Evolutionary conservation across 2,113 vertebrate genomes (phyloP), one percentile per base, ranked within the genome.

Genomic region (Campylomormyrus tamandua): DNA sequence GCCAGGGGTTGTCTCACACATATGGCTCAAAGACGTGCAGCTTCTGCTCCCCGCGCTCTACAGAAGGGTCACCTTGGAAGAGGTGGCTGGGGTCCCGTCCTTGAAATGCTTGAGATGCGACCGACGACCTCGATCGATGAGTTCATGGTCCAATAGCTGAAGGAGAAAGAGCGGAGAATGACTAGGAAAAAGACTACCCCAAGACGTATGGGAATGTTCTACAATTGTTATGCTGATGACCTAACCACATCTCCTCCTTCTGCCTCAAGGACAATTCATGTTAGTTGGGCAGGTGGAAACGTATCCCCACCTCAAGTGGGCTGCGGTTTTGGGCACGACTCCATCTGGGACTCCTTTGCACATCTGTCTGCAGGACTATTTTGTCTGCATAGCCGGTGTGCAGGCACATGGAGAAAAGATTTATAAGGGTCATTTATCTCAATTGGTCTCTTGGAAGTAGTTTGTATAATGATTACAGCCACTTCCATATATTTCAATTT

Each of bases 401-500:
- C 70, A 77, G 70, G 42, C 74, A 80, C 74, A 80, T 35, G 74
- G 17, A 42, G 74, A 42, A 39, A 80, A 80, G 74, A 80, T 80
- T 80, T 80, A 80, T 80, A 80, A 42, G 74, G 35, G 74, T 80
- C 74, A 80, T 80, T 80, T 80, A 80, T 80, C 74, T 80, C 74
- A 80, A 80, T 80, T 80, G 74, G 74, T 80, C 74, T 80, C 74
- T 42, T 80, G 74, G 74, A 80, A 80, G 74, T 80, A 80, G 74
- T 80, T 80, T 80, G 74, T 80, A 80, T 80, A 80, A 80, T 80
- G 35, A 80, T 80, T 80, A 80, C 74, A 42, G 74, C 74, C 74
- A 80, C 74, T 80, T 80, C 17, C 74, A 80, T 80, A 80, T 80
- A 80, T 80, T 80, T 80, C 74, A 80, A 80, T 80, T 80, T 80